A percentile compares a stretch with the other conserved stretches of the same genome.
phyloP scores from a whole-genome alignment of 2,797 vertebrate species.

The Diplodus puntazzo region DNA sequence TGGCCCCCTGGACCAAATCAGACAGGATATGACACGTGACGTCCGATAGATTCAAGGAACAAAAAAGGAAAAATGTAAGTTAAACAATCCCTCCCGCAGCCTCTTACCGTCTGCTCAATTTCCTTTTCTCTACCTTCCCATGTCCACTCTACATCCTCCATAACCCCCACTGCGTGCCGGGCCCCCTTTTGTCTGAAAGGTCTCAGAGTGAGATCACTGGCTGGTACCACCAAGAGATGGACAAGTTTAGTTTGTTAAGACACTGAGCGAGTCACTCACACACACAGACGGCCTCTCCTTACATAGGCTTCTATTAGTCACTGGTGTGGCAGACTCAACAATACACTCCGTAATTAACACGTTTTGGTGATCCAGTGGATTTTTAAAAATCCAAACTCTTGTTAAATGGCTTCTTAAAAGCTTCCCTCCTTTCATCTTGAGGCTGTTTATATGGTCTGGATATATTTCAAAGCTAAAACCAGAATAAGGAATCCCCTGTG shows the following conservation, averaged over 20 bases:
- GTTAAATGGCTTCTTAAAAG: conserved; percentile 51
- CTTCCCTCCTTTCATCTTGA: conserved; percentile 52
- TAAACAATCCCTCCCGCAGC: conserved; percentile 35
- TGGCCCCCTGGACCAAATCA: conserved; percentile 69
- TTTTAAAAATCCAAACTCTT: conserved; percentile 41
- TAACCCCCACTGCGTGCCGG: conserved; percentile 42
- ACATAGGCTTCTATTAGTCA: conserved; percentile 79
- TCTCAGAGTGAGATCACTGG: conserved; percentile 76
- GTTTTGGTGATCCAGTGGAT: conserved; percentile 31
- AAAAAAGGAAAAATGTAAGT: conserved; percentile 9
- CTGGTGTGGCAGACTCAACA: conserved; percentile 73
- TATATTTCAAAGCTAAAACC: conserved; percentile 32
- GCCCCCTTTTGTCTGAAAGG: conserved; percentile 45
- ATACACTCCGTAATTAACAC: conserved; percentile 59
- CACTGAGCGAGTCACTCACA: conserved; percentile 57
- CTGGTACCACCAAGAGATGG: conserved; percentile 65
- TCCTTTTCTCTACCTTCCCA: conserved; percentile 61
- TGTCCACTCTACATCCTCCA: conserved; percentile 67
- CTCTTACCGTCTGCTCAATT: conserved; percentile 59
- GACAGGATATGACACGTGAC: conserved; percentile 76
- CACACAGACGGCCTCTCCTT: conserved; percentile 39
- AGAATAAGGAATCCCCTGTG: conserved; percentile 49
- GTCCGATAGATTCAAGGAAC: conserved; percentile 60
- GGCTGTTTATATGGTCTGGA: conserved; percentile 46
- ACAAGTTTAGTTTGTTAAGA: conserved; percentile 62